Percentiles rank a stretch among this genome's conserved stretches.
These are phyloP conservation scores for Synchiropus splendidus DNA, from an alignment of 2,113 vertebrate genomes.

Conservation along the genomic window DNA sequence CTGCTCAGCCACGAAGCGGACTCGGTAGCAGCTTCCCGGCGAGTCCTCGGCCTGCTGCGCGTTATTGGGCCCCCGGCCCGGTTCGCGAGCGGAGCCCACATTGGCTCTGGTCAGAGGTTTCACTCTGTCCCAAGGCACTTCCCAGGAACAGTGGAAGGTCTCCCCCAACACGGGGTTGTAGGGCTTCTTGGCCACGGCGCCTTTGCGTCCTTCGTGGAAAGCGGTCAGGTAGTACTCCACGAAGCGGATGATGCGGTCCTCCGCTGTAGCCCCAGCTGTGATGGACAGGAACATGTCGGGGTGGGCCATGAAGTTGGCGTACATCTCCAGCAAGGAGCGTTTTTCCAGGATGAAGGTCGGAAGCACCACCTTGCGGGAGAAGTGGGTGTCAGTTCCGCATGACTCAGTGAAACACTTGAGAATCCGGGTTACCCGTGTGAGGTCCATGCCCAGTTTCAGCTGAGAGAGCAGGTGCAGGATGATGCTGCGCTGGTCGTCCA, in stretches of 20 bases:
- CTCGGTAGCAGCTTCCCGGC: constrained; percentile 65
- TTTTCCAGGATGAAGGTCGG: constrained; percentile 95
- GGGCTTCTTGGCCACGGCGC: constrained; percentile 91
- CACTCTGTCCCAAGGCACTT: constrained; percentile 80
- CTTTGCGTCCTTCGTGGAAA: constrained; percentile 93
- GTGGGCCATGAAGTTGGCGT: constrained; percentile 95
- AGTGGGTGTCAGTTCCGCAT: no score
- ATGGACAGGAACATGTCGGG: constrained; percentile 90
- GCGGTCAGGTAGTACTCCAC: constrained; percentile 95
- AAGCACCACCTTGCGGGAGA: constrained; percentile 76
- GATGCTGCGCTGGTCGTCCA: constrained; percentile 88
- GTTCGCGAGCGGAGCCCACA: constrained; percentile 47
- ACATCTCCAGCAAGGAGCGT: constrained; percentile 96
- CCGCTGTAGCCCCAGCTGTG: constrained; percentile 73
- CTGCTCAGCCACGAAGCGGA: constrained; percentile 89
- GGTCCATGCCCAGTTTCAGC: constrained; percentile 94
- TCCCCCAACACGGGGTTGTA: constrained; percentile 93
- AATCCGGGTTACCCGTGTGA: constrained; percentile 86
- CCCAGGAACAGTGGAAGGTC: constrained; percentile 92
- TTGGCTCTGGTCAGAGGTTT: constrained; percentile 57
- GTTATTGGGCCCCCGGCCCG: constrained; percentile 36
- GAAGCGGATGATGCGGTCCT: constrained; percentile 86
- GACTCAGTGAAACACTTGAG: no score
- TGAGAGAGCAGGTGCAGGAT: constrained; percentile 93
- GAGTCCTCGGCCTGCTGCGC: constrained; percentile 44